Evolutionary conservation across 2,797 vertebrate genomes (phyloP).

Genomic region (Gambelia wislizenii): DNA sequence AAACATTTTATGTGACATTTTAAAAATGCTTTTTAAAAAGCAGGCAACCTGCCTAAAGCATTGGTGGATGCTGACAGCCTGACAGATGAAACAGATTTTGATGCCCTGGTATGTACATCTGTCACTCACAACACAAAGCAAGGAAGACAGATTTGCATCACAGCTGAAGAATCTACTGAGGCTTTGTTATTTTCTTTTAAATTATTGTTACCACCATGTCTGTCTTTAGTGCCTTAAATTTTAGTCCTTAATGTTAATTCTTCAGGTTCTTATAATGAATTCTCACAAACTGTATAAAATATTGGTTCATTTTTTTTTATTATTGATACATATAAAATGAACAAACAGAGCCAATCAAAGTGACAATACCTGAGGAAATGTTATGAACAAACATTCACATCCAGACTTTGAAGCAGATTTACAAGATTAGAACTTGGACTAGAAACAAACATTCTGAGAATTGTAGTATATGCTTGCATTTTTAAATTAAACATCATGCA

Average conservation of each 20-base stretch:
- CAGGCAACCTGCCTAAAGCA: not conserved
- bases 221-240: not conserved
- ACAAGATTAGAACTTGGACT: accelerated
- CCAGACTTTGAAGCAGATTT: accelerated
- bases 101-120: constrained; percentile 11
- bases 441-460: not conserved
- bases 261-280: not conserved
- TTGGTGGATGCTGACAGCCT: not conserved
- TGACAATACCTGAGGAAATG: accelerated
- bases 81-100: constrained; percentile 9
- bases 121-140: constrained; percentile 5
- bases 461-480: not conserved
- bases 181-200: not conserved
- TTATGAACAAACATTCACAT: not conserved
- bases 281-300: not conserved
- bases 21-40: not conserved
- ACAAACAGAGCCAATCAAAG: not conserved
- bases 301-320: not conserved
- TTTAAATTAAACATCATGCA: constrained; percentile 3
- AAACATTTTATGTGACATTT: not conserved
- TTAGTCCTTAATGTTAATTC: constrained; percentile 10
- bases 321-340: not conserved
- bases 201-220: constrained; percentile 14
- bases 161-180: constrained; percentile 8
- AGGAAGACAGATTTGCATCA: not conserved